A percentile compares a stretch with the other conserved stretches of the same genome.
These are phyloP conservation scores for Neoitamus cyanurus DNA, from an alignment of 2,888 invertebrate species.

Conservation along the genomic window DNA sequence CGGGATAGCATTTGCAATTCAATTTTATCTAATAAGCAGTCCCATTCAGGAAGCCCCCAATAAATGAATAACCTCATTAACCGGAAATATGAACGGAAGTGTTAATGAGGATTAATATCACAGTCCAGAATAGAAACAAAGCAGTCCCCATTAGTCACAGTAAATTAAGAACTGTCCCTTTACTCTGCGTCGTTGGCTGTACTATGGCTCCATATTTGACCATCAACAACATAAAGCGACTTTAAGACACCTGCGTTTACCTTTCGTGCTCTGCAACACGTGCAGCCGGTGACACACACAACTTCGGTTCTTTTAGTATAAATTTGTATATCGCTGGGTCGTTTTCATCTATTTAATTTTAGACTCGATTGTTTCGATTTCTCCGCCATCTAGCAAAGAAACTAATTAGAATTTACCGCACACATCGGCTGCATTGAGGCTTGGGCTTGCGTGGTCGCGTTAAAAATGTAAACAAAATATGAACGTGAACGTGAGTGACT, in stretches of 20 bases:
- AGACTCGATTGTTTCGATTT: not conserved
- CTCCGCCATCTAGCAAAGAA: not conserved
- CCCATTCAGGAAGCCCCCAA: not conserved
- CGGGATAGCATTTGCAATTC: too few species aligned
- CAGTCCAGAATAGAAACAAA: not conserved
- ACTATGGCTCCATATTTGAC: not conserved
- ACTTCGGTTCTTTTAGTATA: not conserved
- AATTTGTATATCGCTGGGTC: too few species aligned
- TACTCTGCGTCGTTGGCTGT: not conserved
- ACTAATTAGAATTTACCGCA: not conserved
- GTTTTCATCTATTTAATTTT: not conserved
- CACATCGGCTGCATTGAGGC: not conserved
- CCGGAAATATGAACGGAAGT: not conserved
- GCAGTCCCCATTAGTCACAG: not conserved
- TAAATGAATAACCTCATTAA: not conserved
- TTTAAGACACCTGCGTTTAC: not conserved
- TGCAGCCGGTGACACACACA: not conserved
- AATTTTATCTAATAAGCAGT: not conserved
- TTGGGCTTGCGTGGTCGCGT: not conserved
- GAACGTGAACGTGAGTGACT: constrained; percentile 18
- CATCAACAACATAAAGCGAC: not conserved
- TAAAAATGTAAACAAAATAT: constrained; percentile 30
- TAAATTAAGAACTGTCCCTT: not conserved
- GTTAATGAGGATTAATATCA: not conserved
- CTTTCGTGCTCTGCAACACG: not conserved